Conservation (phyloP, 1,140 invertebrate species). For the Berghia stephanieae region DNA sequence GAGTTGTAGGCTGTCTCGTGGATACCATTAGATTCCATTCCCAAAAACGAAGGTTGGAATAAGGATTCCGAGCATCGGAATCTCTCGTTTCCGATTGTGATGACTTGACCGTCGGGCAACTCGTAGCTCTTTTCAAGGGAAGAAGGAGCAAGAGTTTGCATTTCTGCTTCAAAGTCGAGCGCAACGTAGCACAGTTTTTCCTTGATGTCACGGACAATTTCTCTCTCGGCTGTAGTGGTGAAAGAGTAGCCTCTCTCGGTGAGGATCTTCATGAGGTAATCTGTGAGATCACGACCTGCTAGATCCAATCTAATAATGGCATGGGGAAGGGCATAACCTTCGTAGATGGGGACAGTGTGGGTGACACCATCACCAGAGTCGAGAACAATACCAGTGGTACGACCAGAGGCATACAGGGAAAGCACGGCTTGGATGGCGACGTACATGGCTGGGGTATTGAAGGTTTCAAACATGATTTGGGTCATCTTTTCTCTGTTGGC, state of each 20-base stretch:
- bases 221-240: conserved; percentile 77
- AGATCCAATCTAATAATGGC: conserved; percentile 91
- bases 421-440: conserved; percentile 91
- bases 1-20: too few relatives aligned
- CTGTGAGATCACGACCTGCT: conserved; percentile 92
- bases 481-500: too few relatives aligned
- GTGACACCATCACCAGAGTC: conserved; percentile 94
- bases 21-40: too few relatives aligned
- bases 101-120: conserved; percentile 37
- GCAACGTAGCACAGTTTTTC: too few relatives aligned
- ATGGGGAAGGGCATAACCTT: too few relatives aligned
- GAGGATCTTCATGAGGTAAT: conserved; percentile 94
- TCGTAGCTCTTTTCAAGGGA: conserved; percentile 43
- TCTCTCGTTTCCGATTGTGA: conserved; percentile 80
- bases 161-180: conserved; percentile 93
- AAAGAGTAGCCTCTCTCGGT: conserved; percentile 95
- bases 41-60: conserved; percentile 74
- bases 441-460: too few relatives aligned
- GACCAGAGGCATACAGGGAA: conserved; percentile 89
- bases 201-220: conserved; percentile 66
- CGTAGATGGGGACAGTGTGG: conserved; percentile 88
- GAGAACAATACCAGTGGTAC: conserved; percentile 93
- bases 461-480: too few relatives aligned
- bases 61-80: conserved; percentile 69
- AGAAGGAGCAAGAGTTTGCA: conserved; percentile 82